These are phyloP conservation scores for Pseudochromis fuscus DNA, from an alignment of 2,797 vertebrate species.

Conservation along the genomic window DNA sequence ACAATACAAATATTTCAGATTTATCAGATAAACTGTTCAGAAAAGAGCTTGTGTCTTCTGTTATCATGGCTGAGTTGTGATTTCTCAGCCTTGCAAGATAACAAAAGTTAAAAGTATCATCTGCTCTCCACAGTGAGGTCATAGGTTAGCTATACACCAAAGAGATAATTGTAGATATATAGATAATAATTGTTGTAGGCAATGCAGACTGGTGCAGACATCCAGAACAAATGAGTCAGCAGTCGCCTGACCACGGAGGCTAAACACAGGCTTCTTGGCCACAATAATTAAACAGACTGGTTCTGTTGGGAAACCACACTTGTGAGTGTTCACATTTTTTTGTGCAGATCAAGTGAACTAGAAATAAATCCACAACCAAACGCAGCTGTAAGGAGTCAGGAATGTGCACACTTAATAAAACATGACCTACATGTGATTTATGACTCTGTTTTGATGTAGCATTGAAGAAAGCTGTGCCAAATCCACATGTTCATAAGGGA, in stretches of 20 bases:
- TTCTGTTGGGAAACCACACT: conserved; percentile 32
- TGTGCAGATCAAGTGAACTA: conserved; percentile 3
- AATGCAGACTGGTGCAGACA: conserved; percentile 21
- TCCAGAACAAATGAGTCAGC: conserved; percentile 58
- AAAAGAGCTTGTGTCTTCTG: no score
- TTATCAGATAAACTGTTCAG: no score
- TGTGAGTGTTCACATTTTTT: conserved; percentile 40
- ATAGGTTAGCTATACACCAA: not conserved
- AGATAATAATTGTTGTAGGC: not conserved
- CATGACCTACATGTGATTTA: no score
- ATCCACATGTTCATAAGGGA: no score
- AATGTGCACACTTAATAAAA: no score
- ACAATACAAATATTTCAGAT: no score
- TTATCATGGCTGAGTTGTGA: no score
- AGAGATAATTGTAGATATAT: no score
- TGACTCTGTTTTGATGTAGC: no score
- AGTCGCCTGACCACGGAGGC: conserved; percentile 27
- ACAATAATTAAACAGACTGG: conserved; percentile 11
- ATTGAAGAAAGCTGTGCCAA: no score
- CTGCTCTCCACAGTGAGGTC: not conserved
- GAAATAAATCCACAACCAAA: not conserved
- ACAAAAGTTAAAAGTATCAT: no score
- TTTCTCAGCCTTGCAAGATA: no score
- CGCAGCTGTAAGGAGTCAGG: not conserved
- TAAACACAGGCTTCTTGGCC: conserved; percentile 29